Percentiles rank a stretch among this genome's conserved stretches.
These are phyloP conservation scores for Syrmaticus mikado DNA, from an alignment of 2,113 vertebrate species.

Conservation along the genomic window DNA sequence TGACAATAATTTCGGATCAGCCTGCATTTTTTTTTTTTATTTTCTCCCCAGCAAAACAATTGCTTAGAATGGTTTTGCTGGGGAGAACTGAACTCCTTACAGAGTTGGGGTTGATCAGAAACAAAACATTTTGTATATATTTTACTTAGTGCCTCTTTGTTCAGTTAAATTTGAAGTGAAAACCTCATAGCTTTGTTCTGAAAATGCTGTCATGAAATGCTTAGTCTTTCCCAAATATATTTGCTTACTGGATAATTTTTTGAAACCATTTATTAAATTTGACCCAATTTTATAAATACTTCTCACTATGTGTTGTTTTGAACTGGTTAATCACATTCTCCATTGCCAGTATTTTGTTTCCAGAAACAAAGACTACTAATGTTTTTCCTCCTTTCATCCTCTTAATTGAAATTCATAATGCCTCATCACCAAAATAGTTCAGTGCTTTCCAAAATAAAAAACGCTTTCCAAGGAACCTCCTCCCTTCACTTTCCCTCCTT, in stretches of 20 bases:
- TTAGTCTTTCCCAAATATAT: conserved; percentile 7
- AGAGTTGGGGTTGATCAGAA: not conserved
- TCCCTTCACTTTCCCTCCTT: not conserved
- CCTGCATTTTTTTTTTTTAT: not conserved
- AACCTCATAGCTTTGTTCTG: not conserved
- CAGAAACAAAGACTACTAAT: conserved; percentile 26
- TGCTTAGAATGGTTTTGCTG: not conserved
- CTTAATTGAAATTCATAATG: conserved; percentile 32
- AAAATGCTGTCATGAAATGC: not conserved
- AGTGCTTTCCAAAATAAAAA: not conserved
- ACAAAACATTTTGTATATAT: conserved; percentile 7
- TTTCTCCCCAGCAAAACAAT: conserved; percentile 7
- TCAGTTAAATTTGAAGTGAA: not conserved
- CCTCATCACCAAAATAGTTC: conserved; percentile 6
- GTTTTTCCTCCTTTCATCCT: conserved; percentile 22
- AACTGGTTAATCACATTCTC: conserved; percentile 42
- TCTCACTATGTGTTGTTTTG: not conserved
- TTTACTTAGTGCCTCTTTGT: not conserved
- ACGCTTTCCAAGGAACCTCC: not conserved
- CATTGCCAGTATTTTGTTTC: conserved; percentile 37
- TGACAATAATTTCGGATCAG: conserved; percentile 28
- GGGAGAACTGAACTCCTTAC: not conserved
- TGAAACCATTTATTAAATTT: conserved; percentile 34
- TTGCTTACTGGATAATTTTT: not conserved
- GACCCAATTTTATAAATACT: conserved; percentile 23